phyloP scores from a whole-genome alignment of 1,140 invertebrate genomes.

The Callitettix versicolor region DNA sequence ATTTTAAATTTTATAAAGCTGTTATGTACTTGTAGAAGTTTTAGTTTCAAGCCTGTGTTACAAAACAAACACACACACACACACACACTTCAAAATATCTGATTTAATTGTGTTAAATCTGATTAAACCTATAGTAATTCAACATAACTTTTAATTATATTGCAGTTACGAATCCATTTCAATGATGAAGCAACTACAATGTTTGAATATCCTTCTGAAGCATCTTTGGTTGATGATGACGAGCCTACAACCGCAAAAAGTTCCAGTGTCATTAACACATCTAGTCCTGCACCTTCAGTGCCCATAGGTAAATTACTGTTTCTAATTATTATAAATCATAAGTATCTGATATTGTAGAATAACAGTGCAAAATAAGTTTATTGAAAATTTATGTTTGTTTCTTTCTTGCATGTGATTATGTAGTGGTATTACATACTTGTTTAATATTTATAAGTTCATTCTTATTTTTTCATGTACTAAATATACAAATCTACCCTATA shows the following conservation, averaged over 20 bases:
- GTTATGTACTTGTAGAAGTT: too few species aligned
- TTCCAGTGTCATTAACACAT: slow-evolving; percentile 2
- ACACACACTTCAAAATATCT: too few species aligned
- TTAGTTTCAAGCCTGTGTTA: too few species aligned
- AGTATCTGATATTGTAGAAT: background rate
- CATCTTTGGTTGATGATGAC: slow-evolving; percentile 52
- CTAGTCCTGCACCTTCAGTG: background rate
- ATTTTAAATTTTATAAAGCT: too few species aligned
- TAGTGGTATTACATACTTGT: too few species aligned
- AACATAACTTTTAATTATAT: too few species aligned
- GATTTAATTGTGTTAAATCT: too few species aligned
- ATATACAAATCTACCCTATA: too few species aligned
- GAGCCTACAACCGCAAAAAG: background rate
- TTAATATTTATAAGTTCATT: too few species aligned
- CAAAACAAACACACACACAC: too few species aligned
- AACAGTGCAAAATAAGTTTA: background rate
- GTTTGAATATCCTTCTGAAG: slow-evolving; percentile 79
- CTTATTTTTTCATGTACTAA: too few species aligned
- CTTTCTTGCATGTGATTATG: background rate
- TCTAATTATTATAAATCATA: background rate
- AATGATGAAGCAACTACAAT: slow-evolving; percentile 68
- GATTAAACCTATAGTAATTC: too few species aligned
- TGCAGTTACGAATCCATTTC: slow-evolving; percentile 72
- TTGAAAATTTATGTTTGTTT: background rate
- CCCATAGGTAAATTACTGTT: background rate